Evolutionary conservation across 2,113 vertebrate genomes (phyloP).

Genomic region (Telmatochromis sp.): DNA sequence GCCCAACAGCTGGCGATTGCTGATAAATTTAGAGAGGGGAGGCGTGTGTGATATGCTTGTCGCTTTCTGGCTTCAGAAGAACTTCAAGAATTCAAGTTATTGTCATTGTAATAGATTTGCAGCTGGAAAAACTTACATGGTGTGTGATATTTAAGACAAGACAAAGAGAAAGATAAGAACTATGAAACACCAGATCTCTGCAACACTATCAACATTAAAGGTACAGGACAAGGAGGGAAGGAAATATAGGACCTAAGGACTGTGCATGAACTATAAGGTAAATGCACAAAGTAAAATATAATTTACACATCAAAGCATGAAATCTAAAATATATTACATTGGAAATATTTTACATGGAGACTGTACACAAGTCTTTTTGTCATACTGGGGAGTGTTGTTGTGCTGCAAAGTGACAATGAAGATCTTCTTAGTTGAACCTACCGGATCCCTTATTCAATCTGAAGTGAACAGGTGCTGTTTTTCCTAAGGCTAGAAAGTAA

Average conservation of each 20-base stretch:
- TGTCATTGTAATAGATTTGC: not conserved
- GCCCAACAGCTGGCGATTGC: not conserved
- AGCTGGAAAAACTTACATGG: not conserved
- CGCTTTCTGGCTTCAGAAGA: not conserved
- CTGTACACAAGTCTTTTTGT: not conserved
- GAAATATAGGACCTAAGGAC: not conserved
- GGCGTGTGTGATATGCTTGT: not conserved
- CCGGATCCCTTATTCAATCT: not conserved
- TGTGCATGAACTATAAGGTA: not conserved
- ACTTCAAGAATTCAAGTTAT: not conserved
- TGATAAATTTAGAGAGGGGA: not conserved
- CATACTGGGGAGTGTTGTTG: not conserved
- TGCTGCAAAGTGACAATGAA: not conserved
- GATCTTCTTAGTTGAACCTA: rapidly evolving
- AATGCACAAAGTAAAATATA: not conserved
- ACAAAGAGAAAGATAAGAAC: not conserved
- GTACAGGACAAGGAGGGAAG: not conserved
- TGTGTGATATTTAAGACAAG: not conserved
- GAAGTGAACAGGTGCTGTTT: not conserved
- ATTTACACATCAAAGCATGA: not conserved
- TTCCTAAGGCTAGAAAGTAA: not conserved
- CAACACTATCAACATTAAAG: not conserved
- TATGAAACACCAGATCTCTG: not conserved
- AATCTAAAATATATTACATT: not conserved
- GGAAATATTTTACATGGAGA: not conserved